Conservation (phyloP, 2,888 invertebrate species). For the Antitype chi region DNA sequence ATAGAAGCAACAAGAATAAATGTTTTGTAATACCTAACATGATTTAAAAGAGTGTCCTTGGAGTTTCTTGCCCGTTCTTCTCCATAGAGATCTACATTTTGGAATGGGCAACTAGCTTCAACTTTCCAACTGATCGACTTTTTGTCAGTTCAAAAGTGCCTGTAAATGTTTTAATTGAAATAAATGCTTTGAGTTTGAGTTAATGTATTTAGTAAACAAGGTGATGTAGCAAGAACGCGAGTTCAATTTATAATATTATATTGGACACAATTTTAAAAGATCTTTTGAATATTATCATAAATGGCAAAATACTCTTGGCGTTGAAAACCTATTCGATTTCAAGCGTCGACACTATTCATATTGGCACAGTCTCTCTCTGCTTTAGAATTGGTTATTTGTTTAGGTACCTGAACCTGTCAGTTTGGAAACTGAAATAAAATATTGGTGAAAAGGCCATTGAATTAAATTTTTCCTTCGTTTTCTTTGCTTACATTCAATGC, state of each 20-base stretch:
- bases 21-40: too few relatives aligned
- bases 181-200: too few relatives aligned
- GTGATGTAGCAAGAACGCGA: not conserved
- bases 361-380: not conserved
- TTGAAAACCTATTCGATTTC: not conserved
- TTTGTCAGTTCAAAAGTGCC: too few relatives aligned
- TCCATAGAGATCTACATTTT: too few relatives aligned
- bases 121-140: too few relatives aligned
- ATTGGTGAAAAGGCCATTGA: not conserved
- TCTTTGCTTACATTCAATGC: not conserved
- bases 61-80: too few relatives aligned
- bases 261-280: not conserved
- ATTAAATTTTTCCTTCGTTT: not conserved
- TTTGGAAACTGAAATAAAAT: not conserved
- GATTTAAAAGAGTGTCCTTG: too few relatives aligned
- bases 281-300: not conserved
- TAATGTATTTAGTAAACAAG: too few relatives aligned
- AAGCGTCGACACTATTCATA: too few relatives aligned
- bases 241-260: not conserved
- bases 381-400: conserved; percentile 10
- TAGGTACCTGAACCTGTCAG: not conserved
- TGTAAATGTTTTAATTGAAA: too few relatives aligned
- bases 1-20: too few relatives aligned
- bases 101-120: too few relatives aligned
- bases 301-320: not conserved